phyloP scores from a whole-genome alignment of 2,888 invertebrate species.

The Exephanes ischioxanthus region DNA sequence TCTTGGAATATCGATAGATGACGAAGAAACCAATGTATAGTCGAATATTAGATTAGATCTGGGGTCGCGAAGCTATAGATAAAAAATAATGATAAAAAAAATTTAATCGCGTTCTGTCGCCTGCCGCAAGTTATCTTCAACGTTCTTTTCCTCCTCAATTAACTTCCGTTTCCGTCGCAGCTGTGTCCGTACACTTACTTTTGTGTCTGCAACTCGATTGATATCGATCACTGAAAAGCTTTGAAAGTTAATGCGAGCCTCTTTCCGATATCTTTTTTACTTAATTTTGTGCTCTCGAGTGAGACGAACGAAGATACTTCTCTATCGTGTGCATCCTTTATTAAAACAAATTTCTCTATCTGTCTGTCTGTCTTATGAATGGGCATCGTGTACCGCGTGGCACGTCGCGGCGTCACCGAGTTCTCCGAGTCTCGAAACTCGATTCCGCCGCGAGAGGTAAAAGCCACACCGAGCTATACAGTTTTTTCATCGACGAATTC shows the following conservation, averaged over 20 bases:
- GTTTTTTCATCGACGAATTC: conserved; percentile 1
- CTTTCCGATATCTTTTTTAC: not conserved
- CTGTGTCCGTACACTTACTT: not conserved
- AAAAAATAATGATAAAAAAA: not conserved
- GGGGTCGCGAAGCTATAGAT: conserved; percentile 14
- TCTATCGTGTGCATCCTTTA: conserved; percentile 23
- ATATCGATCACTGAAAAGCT: conserved; percentile 17
- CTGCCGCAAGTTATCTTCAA: conserved; percentile 13
- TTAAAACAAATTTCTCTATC: conserved; percentile 1
- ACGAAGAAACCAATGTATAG: not conserved
- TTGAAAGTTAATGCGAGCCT: conserved; percentile 19
- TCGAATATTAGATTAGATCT: conserved; percentile 23
- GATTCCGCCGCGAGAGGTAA: conserved; percentile 23
- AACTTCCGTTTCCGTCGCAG: conserved; percentile 21
- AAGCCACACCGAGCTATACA: not conserved
- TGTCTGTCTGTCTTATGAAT: not conserved
- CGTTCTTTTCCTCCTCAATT: conserved; percentile 25
- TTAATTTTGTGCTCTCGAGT: conserved; percentile 6
- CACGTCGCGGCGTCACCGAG: conserved; percentile 56
- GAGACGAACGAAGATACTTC: conserved; percentile 5
- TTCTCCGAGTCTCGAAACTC: conserved; percentile 31
- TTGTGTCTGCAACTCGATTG: not conserved
- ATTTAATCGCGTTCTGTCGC: conserved; percentile 5
- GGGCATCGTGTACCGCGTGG: conserved; percentile 54
- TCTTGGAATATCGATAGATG: conserved; percentile 20